These are phyloP conservation scores for Oryzias woworae DNA, from an alignment of 2,113 vertebrate species.

Conservation along the genomic window DNA sequence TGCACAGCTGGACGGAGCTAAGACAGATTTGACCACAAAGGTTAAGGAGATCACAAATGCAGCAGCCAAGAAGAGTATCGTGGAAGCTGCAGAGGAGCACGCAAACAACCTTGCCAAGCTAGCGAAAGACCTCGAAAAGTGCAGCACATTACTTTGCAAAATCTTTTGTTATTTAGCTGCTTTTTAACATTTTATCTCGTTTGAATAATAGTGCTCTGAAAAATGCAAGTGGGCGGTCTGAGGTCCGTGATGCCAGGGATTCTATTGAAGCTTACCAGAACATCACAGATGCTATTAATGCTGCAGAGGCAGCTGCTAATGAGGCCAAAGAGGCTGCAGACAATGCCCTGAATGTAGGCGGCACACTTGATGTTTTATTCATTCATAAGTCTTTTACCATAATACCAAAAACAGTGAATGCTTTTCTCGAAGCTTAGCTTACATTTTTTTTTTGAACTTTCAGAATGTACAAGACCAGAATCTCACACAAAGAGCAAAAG, in stretches of 20 bases:
- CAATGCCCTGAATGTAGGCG: slow-evolving; percentile 81
- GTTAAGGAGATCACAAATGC: slow-evolving; percentile 80
- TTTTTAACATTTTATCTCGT: not conserved
- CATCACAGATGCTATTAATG: slow-evolving; percentile 87
- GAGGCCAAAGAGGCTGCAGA: slow-evolving; percentile 84
- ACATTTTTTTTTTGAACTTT: not conserved
- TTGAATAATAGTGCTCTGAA: slow-evolving; percentile 78
- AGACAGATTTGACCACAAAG: slow-evolving; percentile 83
- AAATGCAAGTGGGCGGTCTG: slow-evolving; percentile 76
- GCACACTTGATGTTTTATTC: not conserved
- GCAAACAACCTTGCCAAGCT: slow-evolving; percentile 79
- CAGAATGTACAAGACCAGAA: slow-evolving; percentile 84
- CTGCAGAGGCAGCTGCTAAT: slow-evolving; percentile 85
- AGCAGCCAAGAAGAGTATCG: slow-evolving; percentile 78
- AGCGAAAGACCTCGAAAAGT: slow-evolving; percentile 88
- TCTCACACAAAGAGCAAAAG: slow-evolving; percentile 80
- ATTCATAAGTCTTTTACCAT: no score
- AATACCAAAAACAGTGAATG: not conserved
- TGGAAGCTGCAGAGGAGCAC: slow-evolving; percentile 85
- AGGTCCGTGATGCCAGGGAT: slow-evolving; percentile 85
- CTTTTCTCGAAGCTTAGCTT: not conserved
- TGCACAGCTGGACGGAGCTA: slow-evolving; percentile 84
- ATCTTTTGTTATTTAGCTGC: not conserved
- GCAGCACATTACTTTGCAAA: slow-evolving; percentile 5
- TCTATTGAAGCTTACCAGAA: slow-evolving; percentile 89